Evolutionary conservation across 1,140 invertebrate genomes (phyloP).

Genomic region (Forficula auricularia): DNA sequence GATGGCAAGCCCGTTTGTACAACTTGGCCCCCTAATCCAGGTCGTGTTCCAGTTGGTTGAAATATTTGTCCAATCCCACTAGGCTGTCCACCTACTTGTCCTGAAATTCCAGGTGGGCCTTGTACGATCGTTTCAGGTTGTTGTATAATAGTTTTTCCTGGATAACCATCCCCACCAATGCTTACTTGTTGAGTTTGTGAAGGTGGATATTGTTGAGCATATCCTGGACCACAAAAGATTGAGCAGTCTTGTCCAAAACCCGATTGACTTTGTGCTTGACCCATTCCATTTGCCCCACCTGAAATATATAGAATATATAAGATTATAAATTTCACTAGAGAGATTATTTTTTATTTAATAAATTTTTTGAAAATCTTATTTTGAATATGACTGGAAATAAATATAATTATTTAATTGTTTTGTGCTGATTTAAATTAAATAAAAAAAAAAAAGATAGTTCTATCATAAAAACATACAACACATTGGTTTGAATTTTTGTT

Average conservation of each 20-base stretch:
- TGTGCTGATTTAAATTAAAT: no score
- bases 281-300: conserved; percentile 58
- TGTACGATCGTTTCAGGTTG: conserved; percentile 5
- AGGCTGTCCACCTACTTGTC: conserved; percentile 8
- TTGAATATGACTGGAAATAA: no score
- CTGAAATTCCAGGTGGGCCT: neutral
- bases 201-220: neutral
- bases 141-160: neutral
- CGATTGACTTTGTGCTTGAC: conserved; percentile 56
- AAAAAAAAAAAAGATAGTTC: no score
- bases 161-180: conserved; percentile 8
- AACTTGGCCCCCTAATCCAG: conserved; percentile 9
- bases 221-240: conserved; percentile 22
- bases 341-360: no score
- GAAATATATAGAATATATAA: conserved; percentile 7
- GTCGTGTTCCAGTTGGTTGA: conserved; percentile 6
- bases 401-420: no score
- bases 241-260: conserved; percentile 25
- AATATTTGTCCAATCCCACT: no score
- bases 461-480: no score
- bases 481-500: no score
- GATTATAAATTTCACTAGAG: no score
- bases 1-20: conserved; percentile 4
- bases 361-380: no score
- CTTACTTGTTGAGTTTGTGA: neutral